A percentile compares a stretch with the other conserved stretches of the same genome.
Conservation (phyloP, 1,140 invertebrate species). For the Sipha flava region DNA sequence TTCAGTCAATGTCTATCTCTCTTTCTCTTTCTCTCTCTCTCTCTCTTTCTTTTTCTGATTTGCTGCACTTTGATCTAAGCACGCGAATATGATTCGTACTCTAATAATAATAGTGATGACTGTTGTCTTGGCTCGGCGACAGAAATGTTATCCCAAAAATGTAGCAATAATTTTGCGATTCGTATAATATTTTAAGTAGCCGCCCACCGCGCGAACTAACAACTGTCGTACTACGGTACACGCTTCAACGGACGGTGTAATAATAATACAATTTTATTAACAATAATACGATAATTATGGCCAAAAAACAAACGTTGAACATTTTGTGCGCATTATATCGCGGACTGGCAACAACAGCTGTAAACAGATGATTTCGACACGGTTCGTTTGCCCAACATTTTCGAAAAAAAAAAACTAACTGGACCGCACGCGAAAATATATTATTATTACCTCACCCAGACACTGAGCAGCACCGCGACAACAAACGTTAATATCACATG, state of each 20-base stretch:
- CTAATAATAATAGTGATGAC: slow-evolving; percentile 6
- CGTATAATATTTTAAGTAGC: background rate
- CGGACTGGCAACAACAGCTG: background rate
- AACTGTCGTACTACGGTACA: background rate
- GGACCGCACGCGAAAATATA: background rate
- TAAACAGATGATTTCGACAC: background rate
- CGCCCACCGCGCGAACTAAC: background rate
- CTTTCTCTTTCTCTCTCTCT: no score
- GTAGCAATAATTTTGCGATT: no score
- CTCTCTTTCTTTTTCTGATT: no score
- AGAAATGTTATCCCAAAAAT: background rate
- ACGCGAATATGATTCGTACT: background rate
- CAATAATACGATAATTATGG: no score
- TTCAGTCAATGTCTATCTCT: no score
- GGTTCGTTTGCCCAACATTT: background rate
- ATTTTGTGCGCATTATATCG: background rate
- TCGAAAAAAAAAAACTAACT: background rate
- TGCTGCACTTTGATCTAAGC: background rate
- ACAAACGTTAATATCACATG: background rate
- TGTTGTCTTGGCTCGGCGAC: background rate
- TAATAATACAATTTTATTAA: background rate
- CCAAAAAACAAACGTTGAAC: background rate
- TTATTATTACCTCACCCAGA: background rate
- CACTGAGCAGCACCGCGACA: no score
- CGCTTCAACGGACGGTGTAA: background rate